phyloP scores from a whole-genome alignment of 2,797 vertebrate species.

The Hoplostethus mediterraneus region DNA sequence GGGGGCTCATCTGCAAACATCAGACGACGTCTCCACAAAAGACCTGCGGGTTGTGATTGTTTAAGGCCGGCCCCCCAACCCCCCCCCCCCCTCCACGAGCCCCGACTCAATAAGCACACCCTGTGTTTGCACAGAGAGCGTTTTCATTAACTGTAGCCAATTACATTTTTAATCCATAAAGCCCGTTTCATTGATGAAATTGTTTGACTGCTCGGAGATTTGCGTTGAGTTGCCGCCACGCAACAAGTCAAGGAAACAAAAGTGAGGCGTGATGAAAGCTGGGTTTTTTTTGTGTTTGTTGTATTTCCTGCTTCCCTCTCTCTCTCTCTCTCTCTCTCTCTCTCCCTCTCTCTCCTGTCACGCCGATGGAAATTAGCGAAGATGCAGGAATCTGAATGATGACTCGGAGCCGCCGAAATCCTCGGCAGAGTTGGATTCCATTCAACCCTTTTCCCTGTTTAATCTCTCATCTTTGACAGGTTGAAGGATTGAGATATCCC shows the following conservation, averaged over 20 bases:
- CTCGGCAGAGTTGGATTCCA: conserved; percentile 48
- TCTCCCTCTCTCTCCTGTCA: conserved; percentile 29
- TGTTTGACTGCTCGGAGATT: conserved; percentile 71
- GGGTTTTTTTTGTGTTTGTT: conserved; percentile 51
- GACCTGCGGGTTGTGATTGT: conserved; percentile 61
- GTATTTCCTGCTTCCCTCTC: conserved; percentile 15
- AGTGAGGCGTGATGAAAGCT: conserved; percentile 65
- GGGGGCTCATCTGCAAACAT: conserved; percentile 72
- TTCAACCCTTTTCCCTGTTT: conserved; percentile 32
- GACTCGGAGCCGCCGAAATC: conserved; percentile 47
- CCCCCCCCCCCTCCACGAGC: conserved; percentile 48
- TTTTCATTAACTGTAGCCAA: conserved; percentile 81
- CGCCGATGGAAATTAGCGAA: conserved; percentile 62
- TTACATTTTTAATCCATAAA: conserved; percentile 82
- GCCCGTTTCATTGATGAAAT: conserved; percentile 73
- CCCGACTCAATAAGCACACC: conserved; percentile 69
- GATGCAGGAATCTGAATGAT: conserved; percentile 58
- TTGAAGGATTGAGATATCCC: conserved; percentile 40
- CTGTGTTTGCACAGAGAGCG: conserved; percentile 67
- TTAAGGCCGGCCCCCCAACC: conserved; percentile 57
- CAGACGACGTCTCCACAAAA: conserved; percentile 63
- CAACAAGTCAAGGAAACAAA: conserved; percentile 53
- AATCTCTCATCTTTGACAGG: conserved; percentile 55
- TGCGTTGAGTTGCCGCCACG: conserved; percentile 59
- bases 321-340: neutral